Base-by-base conservation (phyloP, 1,140 invertebrate genomes). In the Drosophila insularis region DNA sequence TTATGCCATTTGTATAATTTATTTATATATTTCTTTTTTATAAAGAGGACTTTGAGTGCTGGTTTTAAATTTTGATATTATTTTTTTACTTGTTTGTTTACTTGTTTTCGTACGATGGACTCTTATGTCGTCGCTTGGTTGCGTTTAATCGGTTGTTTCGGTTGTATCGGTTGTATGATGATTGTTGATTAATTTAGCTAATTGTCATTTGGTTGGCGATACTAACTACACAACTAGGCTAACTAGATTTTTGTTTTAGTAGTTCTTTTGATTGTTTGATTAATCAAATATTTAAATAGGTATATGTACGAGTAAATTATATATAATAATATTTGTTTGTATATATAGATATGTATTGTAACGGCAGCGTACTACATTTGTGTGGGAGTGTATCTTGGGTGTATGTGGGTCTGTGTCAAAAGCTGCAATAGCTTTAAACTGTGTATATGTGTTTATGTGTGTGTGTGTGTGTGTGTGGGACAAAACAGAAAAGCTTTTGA, bases 321-420 rank as follows among this genome's bases (percentile, higher is more conserved):
- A 62, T 74, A 74, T 68, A 61, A 64, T 74, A 68, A 74, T 67
- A 56, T 56, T 68, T 72, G 46, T 46, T 37, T 68, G 68, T 68
- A 67, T 23, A 72, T 67, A 74, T 46, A 56, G 63, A 62, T 50
- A 68, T 68, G 71, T 76, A 60, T 70, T 74, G 76, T 35, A 77
- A 77, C 73, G 76, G 60, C 73, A 76, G 73, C 74, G 73, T 37
- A 35, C 43, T 50, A 50, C 43, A 35, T 11, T 21, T 59, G 31
- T 19, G 14, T 37, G 8, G n/a, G 14, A 5, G 5, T 39, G 5
- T 55, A 46, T 43, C 10, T 10, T 35, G 8, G 32, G 32, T 8
- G 63, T 53, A 27, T 74, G 71, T 74, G 43, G 43, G 62, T 74
- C 62, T 74, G 55, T 55, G 68, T 71, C 21, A 50, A 53, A 73